These are phyloP conservation scores for Carpatolechia fugitivella DNA, from an alignment of 2,888 invertebrate species.

Conservation along the genomic window DNA sequence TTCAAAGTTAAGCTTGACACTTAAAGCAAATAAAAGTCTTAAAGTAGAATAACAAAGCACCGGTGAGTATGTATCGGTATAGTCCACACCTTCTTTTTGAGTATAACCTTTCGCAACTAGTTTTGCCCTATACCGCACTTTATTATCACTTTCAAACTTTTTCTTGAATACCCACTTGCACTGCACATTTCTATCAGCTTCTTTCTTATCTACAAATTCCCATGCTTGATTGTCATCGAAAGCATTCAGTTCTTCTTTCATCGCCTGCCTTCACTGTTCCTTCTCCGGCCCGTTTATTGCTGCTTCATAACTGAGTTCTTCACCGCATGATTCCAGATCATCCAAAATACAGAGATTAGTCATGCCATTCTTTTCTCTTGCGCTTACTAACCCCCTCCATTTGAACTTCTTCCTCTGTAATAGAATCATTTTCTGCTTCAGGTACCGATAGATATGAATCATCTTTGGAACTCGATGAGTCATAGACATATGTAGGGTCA, in stretches of 20 bases:
- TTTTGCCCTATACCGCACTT: constrained; percentile 21
- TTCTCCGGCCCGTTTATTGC: constrained; percentile 17
- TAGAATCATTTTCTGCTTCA: too few species aligned
- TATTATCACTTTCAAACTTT: constrained; percentile 17
- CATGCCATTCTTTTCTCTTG: not conserved
- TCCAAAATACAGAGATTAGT: not conserved
- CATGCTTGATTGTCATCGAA: constrained; percentile 18
- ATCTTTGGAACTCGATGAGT: too few species aligned
- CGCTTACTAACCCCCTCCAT: too few species aligned
- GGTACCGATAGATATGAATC: too few species aligned
- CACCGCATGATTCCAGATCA: not conserved
- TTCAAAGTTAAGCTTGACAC: constrained; percentile 14
- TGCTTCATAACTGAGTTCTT: too few species aligned
- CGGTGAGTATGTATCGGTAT: constrained; percentile 13
- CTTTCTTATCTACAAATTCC: constrained; percentile 14
- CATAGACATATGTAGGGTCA: too few species aligned
- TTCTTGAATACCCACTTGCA: constrained; percentile 21
- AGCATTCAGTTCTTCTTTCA: constrained; percentile 17
- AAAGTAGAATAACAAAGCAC: constrained; percentile 22
- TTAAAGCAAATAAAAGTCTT: constrained; percentile 20
- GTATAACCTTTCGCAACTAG: constrained; percentile 15
- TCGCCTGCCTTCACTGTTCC: constrained; percentile 13
- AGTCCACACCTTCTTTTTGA: constrained; percentile 19
- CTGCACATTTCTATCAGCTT: not conserved
- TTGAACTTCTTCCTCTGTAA: too few species aligned